Evolutionary conservation across 2,113 vertebrate species (phyloP).

Genomic region (Saccopteryx leptura): DNA sequence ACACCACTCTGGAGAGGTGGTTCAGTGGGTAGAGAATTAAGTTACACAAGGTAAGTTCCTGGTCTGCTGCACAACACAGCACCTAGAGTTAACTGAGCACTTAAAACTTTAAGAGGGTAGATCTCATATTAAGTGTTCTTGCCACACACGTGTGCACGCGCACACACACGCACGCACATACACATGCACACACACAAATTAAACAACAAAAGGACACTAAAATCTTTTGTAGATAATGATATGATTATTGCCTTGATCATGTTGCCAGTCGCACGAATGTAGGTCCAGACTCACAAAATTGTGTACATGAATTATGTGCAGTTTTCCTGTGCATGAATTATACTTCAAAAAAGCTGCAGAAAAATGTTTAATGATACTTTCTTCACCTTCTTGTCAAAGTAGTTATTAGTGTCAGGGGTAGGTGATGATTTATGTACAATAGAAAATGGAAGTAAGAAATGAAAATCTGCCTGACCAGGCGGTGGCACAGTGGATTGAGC

Average conservation of each 20-base stretch:
- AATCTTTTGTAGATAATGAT: neutral
- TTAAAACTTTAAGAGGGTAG: neutral
- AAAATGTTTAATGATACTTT: neutral
- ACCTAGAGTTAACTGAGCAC: neutral
- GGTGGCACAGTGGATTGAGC: no score
- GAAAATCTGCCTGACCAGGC: neutral
- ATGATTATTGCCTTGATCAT: neutral
- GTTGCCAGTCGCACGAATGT: neutral
- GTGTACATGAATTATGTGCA: neutral
- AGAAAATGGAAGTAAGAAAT: conserved; percentile 29
- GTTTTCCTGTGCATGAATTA: neutral
- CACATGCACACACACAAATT: neutral
- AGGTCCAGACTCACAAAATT: neutral
- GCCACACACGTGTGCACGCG: neutral
- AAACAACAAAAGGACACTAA: neutral
- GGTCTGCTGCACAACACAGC: neutral
- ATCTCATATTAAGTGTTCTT: neutral
- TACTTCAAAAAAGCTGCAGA: neutral
- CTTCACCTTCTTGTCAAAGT: neutral
- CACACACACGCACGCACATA: neutral
- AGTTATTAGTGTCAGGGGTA: neutral
- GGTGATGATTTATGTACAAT: neutral
- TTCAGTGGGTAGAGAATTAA: neutral
- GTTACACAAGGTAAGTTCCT: neutral
- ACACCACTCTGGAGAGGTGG: neutral